Evolutionary conservation across 2,888 invertebrate genomes (phyloP).

Genomic region (Sminthurides aquaticus): DNA sequence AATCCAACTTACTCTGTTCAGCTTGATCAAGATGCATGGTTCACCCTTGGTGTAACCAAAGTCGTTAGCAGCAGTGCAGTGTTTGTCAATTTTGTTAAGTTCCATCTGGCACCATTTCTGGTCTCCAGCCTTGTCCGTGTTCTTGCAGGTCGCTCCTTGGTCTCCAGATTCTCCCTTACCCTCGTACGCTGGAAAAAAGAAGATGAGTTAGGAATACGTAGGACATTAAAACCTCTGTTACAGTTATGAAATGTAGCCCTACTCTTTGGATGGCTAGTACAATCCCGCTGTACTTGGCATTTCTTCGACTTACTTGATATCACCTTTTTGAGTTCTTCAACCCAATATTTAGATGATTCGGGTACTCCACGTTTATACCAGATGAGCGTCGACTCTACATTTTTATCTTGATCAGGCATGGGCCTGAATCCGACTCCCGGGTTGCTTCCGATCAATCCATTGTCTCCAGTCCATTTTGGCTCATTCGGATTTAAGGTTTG

Average conservation of each 20-base stretch:
- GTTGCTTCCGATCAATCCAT: slow-evolving; percentile 83
- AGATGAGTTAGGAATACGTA: too few species aligned
- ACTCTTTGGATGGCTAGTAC: neutral
- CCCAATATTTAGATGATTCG: slow-evolving; percentile 74
- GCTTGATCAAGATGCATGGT: slow-evolving; percentile 92
- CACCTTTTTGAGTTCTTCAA: slow-evolving; percentile 65
- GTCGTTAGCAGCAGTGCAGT: slow-evolving; percentile 65
- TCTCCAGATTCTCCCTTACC: slow-evolving; percentile 58
- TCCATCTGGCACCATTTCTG: slow-evolving; percentile 16
- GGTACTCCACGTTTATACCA: slow-evolving; percentile 77
- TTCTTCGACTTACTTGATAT: slow-evolving; percentile 60
- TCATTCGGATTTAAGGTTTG: slow-evolving; percentile 75
- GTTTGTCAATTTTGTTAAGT: neutral
- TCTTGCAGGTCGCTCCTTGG: neutral
- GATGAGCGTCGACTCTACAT: slow-evolving; percentile 92
- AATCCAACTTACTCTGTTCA: slow-evolving; percentile 87
- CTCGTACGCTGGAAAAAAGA: slow-evolving; percentile 63
- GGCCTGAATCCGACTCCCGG: slow-evolving; percentile 93
- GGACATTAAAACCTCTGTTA: too few species aligned
- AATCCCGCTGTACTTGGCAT: neutral
- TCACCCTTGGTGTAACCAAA: slow-evolving; percentile 77
- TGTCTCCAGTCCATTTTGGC: slow-evolving; percentile 83
- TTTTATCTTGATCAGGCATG: slow-evolving; percentile 75
- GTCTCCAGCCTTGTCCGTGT: neutral
- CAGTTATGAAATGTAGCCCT: neutral